These are phyloP conservation scores for Pseudomyrmex cubaensis DNA, from an alignment of 1,140 invertebrate species.

Conservation along the genomic window DNA sequence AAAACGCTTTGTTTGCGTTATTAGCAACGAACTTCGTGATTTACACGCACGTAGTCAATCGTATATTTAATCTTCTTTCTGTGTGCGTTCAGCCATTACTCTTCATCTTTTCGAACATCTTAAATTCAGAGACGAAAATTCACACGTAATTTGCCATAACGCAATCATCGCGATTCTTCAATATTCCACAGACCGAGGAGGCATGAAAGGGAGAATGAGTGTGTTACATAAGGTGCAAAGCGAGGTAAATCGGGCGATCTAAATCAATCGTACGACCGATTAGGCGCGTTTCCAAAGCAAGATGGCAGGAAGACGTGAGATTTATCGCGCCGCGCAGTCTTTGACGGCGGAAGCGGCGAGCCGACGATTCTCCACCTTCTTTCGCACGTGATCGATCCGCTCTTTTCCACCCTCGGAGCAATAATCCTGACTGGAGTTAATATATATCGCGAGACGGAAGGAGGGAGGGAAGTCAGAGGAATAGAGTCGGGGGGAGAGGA, in stretches of 20 bases:
- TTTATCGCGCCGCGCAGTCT: conserved; percentile 63
- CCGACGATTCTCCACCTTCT: conserved; percentile 57
- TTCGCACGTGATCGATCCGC: conserved; percentile 66
- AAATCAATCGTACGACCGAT: conserved; percentile 54
- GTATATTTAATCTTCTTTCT: background rate
- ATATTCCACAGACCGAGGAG: background rate
- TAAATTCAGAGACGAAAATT: background rate
- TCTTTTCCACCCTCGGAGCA: conserved; percentile 67
- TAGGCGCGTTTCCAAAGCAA: conserved; percentile 53
- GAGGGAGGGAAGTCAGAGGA: conserved; percentile 66
- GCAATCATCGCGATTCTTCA: conserved; percentile 45
- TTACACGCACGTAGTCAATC: background rate
- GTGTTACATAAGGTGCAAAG: background rate
- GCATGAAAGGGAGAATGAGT: no score
- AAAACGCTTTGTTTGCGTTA: conserved; percentile 49
- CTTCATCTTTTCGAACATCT: background rate
- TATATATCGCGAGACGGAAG: conserved; percentile 61
- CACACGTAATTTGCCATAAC: background rate
- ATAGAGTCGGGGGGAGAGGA: conserved; percentile 17
- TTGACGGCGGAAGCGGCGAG: conserved; percentile 39
- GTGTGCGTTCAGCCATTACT: background rate
- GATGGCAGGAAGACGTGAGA: conserved; percentile 58
- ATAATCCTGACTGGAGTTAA: conserved; percentile 71
- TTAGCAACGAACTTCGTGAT: conserved; percentile 35
- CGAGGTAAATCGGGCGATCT: conserved; percentile 58